A percentile compares a stretch with the other conserved stretches of the same genome.
These are phyloP conservation scores for Odontocerum albicorne DNA, from an alignment of 2,888 invertebrate species.

Conservation along the genomic window DNA sequence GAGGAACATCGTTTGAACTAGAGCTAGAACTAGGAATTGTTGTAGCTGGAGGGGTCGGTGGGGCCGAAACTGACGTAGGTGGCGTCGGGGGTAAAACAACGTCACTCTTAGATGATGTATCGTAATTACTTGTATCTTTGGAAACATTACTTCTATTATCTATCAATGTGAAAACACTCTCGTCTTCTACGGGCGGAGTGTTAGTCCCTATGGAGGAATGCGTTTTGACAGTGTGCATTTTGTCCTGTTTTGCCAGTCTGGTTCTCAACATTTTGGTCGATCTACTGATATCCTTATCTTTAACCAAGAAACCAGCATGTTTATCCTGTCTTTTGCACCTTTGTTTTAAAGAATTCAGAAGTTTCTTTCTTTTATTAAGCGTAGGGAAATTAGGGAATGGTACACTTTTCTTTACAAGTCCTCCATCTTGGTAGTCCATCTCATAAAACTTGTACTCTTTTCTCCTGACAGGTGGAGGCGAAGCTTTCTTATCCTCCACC, in stretches of 20 bases:
- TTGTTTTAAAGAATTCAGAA: slow-evolving; percentile 46
- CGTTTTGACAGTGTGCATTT: slow-evolving; percentile 21
- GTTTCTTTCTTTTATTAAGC: slow-evolving; percentile 52
- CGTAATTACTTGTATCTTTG: slow-evolving; percentile 41
- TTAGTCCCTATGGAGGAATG: slow-evolving; percentile 23
- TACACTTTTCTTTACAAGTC: slow-evolving; percentile 60
- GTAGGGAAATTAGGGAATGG: slow-evolving; percentile 58
- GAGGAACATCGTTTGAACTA: slow-evolving; percentile 35
- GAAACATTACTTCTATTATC: slow-evolving; percentile 23
- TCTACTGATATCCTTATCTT: slow-evolving; percentile 32
- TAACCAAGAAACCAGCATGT: slow-evolving; percentile 40
- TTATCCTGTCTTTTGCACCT: slow-evolving; percentile 43
- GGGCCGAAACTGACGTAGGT: slow-evolving; percentile 62
- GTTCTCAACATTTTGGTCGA: slow-evolving; percentile 39
- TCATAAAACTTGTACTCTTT: slow-evolving; percentile 37
- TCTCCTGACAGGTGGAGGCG: slow-evolving; percentile 21
- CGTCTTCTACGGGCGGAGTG: slow-evolving; percentile 26
- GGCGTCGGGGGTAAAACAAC: slow-evolving; percentile 64
- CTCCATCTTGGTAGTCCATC: slow-evolving; percentile 52
- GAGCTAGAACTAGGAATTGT: slow-evolving; percentile 42
- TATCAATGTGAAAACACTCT: slow-evolving; percentile 23
- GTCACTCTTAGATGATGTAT: slow-evolving; percentile 48
- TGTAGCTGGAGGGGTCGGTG: slow-evolving; percentile 59
- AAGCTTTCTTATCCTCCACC: slow-evolving; percentile 5
- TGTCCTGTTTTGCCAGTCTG: slow-evolving; percentile 33